Evolutionary conservation across 2,888 invertebrate species (phyloP).

Genomic region (Yponomeuta malinellus): DNA sequence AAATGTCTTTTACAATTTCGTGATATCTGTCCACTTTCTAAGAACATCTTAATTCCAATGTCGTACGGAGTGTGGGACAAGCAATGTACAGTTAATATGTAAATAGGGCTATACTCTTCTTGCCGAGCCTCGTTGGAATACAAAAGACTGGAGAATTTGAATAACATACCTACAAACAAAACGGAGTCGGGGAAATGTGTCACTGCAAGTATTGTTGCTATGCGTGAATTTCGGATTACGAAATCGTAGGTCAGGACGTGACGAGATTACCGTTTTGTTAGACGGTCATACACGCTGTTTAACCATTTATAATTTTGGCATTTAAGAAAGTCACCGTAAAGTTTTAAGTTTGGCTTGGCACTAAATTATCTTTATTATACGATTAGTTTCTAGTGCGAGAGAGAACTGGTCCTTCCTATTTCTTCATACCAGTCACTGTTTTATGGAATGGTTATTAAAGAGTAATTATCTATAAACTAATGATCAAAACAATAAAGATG

Average conservation of each 20-base stretch:
- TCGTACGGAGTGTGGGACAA: slow-evolving; percentile 40
- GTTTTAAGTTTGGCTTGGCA: no score
- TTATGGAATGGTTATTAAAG: neutral
- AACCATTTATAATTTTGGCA: no score
- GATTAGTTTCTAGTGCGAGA: no score
- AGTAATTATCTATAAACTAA: neutral
- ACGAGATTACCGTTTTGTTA: neutral
- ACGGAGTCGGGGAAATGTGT: slow-evolving; percentile 21
- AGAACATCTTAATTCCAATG: slow-evolving; percentile 44
- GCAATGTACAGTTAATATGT: slow-evolving; percentile 49
- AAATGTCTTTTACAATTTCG: slow-evolving; percentile 16
- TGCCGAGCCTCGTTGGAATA: slow-evolving; percentile 33
- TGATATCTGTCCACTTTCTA: slow-evolving; percentile 29
- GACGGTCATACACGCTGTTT: neutral
- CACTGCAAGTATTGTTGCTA: slow-evolving; percentile 16
- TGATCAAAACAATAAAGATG: neutral
- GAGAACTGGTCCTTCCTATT: no score
- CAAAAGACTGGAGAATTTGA: slow-evolving; percentile 36
- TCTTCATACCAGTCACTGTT: no score
- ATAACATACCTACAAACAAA: slow-evolving; percentile 22
- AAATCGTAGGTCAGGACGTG: neutral
- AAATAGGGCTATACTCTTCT: slow-evolving; percentile 42
- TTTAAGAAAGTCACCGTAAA: no score
- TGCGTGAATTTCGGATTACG: slow-evolving; percentile 12
- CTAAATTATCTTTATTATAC: no score